Conservation (phyloP, 2,113 vertebrate genomes). For the Gasterosteus nipponicus region DNA sequence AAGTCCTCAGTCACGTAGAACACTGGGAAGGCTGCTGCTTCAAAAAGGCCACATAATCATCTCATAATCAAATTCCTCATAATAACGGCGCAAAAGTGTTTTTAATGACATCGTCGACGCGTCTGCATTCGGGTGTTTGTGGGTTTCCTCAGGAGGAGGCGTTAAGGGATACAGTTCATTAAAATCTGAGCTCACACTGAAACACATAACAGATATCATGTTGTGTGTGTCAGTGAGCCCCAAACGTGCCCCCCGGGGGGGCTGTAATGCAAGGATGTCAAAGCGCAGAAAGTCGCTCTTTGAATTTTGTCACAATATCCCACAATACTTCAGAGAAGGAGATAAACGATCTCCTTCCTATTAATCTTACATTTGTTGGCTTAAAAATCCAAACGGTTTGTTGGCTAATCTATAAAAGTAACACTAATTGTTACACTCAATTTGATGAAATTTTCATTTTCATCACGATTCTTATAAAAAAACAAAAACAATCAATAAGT, state of each 20-base stretch:
- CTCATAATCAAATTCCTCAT: constrained; percentile 3
- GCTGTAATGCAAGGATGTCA: not conserved
- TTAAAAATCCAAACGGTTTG: not conserved
- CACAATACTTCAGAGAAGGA: not conserved
- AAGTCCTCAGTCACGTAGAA: not conserved
- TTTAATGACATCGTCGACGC: not conserved
- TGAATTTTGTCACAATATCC: not conserved
- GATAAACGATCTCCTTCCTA: not conserved
- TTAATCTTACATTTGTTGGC: not conserved
- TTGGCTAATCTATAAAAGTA: no score
- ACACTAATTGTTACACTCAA: no score
- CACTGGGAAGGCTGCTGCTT: not conserved
- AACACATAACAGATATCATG: not conserved
- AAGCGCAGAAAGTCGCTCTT: not conserved
- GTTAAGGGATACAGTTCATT: constrained; percentile 8
- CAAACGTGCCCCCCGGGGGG: not conserved
- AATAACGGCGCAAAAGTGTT: constrained; percentile 1
- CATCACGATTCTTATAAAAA: not conserved
- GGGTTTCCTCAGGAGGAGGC: constrained; percentile 10
- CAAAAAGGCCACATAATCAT: not conserved
- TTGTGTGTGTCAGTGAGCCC: not conserved
- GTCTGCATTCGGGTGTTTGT: not conserved
- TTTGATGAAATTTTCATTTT: constrained; percentile 5
- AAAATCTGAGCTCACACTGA: constrained; percentile 8
- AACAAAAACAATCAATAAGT: not conserved